A percentile compares a stretch with the other conserved stretches of the same genome.
These are phyloP conservation scores for Caenorhabditis panamensis DNA, from an alignment of 2,888 invertebrate genomes.

Conservation along the genomic window DNA sequence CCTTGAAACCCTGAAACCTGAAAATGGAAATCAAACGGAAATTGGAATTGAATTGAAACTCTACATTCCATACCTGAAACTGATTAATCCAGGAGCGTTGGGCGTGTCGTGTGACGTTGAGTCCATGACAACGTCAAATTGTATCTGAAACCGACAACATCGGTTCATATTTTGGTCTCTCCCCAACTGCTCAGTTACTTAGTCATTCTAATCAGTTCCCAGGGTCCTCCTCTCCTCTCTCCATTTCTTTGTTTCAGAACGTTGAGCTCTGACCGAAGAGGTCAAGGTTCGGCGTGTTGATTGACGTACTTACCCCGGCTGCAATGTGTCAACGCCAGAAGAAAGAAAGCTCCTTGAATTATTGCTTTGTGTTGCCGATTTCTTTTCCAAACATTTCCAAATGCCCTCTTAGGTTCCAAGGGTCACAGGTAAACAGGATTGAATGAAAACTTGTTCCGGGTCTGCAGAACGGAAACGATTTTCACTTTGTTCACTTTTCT, in stretches of 20 bases:
- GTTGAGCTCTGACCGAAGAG: slow-evolving; percentile 30
- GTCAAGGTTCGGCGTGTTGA: slow-evolving; percentile 35
- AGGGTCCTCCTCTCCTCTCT: too few relatives aligned
- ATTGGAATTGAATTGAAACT: background rate
- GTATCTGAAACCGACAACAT: background rate
- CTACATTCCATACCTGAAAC: background rate
- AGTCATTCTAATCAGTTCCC: too few relatives aligned
- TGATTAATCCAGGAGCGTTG: background rate
- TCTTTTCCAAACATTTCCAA: background rate
- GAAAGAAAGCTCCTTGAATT: background rate
- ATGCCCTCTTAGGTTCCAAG: background rate
- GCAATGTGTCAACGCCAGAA: slow-evolving; percentile 5
- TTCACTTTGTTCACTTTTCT: background rate
- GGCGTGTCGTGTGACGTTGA: background rate
- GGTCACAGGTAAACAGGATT: background rate
- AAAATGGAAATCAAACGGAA: background rate
- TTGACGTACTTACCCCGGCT: slow-evolving; percentile 9
- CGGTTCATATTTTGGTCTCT: background rate
- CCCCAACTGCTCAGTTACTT: background rate
- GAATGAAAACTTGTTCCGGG: background rate
- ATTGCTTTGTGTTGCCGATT: slow-evolving; percentile 1
- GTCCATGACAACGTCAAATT: background rate
- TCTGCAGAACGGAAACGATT: background rate
- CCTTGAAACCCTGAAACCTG: too few relatives aligned
- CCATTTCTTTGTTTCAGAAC: background rate